These are phyloP conservation scores for Coranthus polyacanthus DNA, from an alignment of 2,797 vertebrate genomes.

Conservation along the genomic window DNA sequence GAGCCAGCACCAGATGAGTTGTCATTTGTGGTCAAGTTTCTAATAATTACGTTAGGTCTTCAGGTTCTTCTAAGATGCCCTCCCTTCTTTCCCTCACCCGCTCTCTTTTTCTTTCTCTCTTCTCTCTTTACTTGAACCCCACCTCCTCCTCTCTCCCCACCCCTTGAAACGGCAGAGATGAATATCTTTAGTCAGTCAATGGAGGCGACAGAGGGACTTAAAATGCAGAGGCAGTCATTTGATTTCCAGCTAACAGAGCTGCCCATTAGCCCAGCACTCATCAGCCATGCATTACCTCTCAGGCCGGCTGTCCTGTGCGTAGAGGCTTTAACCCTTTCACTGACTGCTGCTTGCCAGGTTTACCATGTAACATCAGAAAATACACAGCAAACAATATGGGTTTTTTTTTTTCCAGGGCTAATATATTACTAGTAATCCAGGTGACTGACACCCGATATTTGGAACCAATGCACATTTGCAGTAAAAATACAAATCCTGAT, in stretches of 20 bases:
- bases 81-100: slow-evolving; percentile 26
- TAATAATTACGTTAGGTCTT: slow-evolving; percentile 82
- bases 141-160: slow-evolving; percentile 16
- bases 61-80: slow-evolving; percentile 56
- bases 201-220: slow-evolving; percentile 77
- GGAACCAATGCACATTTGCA: too few relatives aligned
- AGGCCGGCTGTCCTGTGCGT: slow-evolving; percentile 58
- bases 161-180: slow-evolving; percentile 76
- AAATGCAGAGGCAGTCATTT: slow-evolving; percentile 85
- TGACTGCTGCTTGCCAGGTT: slow-evolving; percentile 30
- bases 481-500: too few relatives aligned
- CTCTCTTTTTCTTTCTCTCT: slow-evolving; percentile 45
- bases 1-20: slow-evolving; percentile 73
- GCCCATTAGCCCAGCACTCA: slow-evolving; percentile 83
- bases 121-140: slow-evolving; percentile 45
- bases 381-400: too few relatives aligned
- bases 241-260: slow-evolving; percentile 83
- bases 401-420: too few relatives aligned
- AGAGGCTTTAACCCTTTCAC: slow-evolving; percentile 67
- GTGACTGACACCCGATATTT: too few relatives aligned
- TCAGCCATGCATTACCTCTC: slow-evolving; percentile 81
- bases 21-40: slow-evolving; percentile 83
- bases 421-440: too few relatives aligned
- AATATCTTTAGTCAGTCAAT: slow-evolving; percentile 83
- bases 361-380: neutral